Conservation (phyloP, 2,113 vertebrate genomes). For the Phyllostomus hastatus region DNA sequence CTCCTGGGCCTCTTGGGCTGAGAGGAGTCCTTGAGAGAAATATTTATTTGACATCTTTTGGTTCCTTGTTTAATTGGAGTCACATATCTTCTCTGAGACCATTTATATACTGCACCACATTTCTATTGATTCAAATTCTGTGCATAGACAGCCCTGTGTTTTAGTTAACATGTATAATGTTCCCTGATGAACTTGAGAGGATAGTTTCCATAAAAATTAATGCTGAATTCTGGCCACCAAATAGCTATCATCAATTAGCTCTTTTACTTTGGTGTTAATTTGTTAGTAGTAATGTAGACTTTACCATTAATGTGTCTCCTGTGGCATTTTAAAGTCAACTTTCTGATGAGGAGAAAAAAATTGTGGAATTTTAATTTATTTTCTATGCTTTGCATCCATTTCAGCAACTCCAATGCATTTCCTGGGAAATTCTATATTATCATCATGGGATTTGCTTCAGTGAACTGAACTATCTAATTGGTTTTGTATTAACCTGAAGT, state of each 20-base stretch:
- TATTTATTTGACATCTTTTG: constrained; percentile 61
- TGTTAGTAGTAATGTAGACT: not conserved
- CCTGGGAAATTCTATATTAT: not conserved
- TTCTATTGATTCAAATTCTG: not conserved
- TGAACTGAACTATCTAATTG: not conserved
- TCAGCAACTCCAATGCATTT: not conserved
- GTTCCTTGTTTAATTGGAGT: constrained; percentile 54
- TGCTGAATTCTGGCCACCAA: not conserved
- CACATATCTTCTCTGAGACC: constrained; percentile 16
- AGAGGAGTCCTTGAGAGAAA: constrained; percentile 54
- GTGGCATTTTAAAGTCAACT: not conserved
- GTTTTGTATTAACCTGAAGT: not conserved
- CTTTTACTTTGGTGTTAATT: not conserved
- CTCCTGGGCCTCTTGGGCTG: not conserved
- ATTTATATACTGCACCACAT: not conserved
- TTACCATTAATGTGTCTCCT: not conserved
- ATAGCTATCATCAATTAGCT: not conserved
- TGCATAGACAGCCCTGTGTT: not conserved
- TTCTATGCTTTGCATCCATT: not conserved
- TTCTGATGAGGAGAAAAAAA: not conserved
- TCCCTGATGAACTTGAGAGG: not conserved
- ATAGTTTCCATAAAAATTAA: not conserved
- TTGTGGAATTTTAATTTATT: not conserved
- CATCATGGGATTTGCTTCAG: not conserved
- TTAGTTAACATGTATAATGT: not conserved